phyloP scores from a whole-genome alignment of 2,797 vertebrate genomes.

The Sebastes umbrosus region DNA sequence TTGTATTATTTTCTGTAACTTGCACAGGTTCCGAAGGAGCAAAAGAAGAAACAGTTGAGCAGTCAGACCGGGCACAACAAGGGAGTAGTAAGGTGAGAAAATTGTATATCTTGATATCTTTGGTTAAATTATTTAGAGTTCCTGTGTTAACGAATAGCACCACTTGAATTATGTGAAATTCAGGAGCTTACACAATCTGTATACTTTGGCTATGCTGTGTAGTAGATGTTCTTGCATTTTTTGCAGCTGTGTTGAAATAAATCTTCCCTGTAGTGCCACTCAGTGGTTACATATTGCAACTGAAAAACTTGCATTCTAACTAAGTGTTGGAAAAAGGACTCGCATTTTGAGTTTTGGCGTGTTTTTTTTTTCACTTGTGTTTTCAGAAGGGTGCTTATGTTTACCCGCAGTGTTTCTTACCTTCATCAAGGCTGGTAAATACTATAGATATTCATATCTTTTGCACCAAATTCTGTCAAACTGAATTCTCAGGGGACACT shows the following conservation, averaged over 20 bases:
- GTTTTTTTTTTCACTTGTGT: slow-evolving; percentile 47
- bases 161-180: background rate
- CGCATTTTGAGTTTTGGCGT: background rate
- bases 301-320: background rate
- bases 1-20: background rate
- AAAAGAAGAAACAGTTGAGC: slow-evolving; percentile 9
- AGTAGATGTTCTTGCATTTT: background rate
- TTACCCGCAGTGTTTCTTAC: slow-evolving; percentile 80
- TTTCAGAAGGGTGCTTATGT: slow-evolving; percentile 44
- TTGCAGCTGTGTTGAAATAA: background rate
- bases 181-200: background rate
- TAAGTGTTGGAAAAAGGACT: background rate
- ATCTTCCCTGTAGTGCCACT: slow-evolving; percentile 29
- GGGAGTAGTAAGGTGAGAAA: slow-evolving; percentile 58
- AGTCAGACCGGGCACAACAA: slow-evolving; percentile 5
- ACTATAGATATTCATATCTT: background rate
- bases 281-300: slow-evolving; percentile 38
- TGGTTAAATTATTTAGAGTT: background rate
- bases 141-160: background rate
- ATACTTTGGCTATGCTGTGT: background rate
- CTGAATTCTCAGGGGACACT: background rate
- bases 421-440: slow-evolving; percentile 76
- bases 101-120: background rate
- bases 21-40: slow-evolving; percentile 53
- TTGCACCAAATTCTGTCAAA: background rate